Evolutionary conservation across 2,113 vertebrate species (phyloP), one percentile per base, ranked within the genome.

Genomic region (Eublepharis macularius): DNA sequence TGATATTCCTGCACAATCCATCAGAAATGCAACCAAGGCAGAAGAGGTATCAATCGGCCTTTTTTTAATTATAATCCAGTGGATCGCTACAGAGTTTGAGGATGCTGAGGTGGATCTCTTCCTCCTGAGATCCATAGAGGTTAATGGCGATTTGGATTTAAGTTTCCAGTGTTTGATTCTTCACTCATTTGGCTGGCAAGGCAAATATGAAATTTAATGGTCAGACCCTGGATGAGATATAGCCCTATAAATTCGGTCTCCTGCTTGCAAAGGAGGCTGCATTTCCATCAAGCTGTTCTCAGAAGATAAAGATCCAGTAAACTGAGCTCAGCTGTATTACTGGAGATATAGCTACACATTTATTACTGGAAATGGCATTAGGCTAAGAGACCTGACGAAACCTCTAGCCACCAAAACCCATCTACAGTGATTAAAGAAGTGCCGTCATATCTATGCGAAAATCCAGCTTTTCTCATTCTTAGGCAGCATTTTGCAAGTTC

Each of bases 251-350:
- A 95, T 92, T 88, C 3, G 19, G 76, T 34, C 70, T 26, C 81
- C 85, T 92, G 91, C 76, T 73, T 94, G 54, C 87, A 88, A 86
- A 94, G 76, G 72, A 92, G 72, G 60, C 76, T 89, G 72, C 81
- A 93, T 84, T 91, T 77, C 87, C 57, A 39, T 84, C 85, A 92
- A 89, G 77, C 76, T 91, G 13, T 94, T 95, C 90, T 95, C 92
- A 94, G 92, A 93, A 94, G 88, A 94, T 83, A 0, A 6, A 89
- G 88, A 87, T 96, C 92, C 93, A 93, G 92, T 92, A 96, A 96
- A 84, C 84, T 89, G 90, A 96, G 92, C 87, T 95, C 94, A 95
- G 90, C 57, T 85, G 83, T 86, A 84, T 95, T 96, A 91, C 92
- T 95, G 93, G 92, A 94, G 86, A 83, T 92, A 91, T 91, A 85